Base-by-base conservation (phyloP, 2,113 vertebrate species). In the Melanotaenia duboulayi region DNA sequence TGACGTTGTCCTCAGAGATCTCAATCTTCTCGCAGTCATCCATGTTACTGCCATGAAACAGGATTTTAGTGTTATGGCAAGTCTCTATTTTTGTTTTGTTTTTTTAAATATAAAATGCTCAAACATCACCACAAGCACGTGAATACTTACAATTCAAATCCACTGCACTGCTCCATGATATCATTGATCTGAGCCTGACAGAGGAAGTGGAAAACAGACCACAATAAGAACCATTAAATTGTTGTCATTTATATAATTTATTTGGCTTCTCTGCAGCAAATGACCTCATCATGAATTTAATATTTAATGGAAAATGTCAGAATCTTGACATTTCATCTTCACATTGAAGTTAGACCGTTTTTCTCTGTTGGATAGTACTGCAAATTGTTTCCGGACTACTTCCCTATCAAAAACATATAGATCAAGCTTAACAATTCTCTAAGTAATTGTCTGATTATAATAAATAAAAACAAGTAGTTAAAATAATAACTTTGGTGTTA, bases 1-100 rank as follows among this genome's bases (percentile, higher is more conserved):
- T 99, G 86, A 99, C 98, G 65, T 95, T 98, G 89, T 97, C 97
- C 92, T 99, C 98, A 0, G 97, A 99, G 84, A 99, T 99, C 94
- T 99, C 98, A 74, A 99, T 97, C 85, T 99, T 99, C 71, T 99
- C 98, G 89, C 98, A 99, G 95, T 97, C 96, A 7, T 99, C 98
- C 97, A 99, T 96, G 87, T 97, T 96, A 62, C 97, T 99, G 89
- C 49, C 83, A 32, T 19, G 52, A 65, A 59, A 87, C 3, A 85
- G 1, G 20, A 11, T 52, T 12, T 11, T 24, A 40, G 23, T 42
- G 17, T 32, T 11, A 40, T 35, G 32, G 8, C 32, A 35, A 35
- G 8, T 35, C 32, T 35, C 32, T 9, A 7, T 35, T 35, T 22
- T 3, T 14, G 39, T 20, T 20, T 23, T 2, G 7, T 14, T 7